Base-by-base conservation (phyloP, 92 coral and sea anemone species). In the Parazoanthus atlanticus region DNA sequence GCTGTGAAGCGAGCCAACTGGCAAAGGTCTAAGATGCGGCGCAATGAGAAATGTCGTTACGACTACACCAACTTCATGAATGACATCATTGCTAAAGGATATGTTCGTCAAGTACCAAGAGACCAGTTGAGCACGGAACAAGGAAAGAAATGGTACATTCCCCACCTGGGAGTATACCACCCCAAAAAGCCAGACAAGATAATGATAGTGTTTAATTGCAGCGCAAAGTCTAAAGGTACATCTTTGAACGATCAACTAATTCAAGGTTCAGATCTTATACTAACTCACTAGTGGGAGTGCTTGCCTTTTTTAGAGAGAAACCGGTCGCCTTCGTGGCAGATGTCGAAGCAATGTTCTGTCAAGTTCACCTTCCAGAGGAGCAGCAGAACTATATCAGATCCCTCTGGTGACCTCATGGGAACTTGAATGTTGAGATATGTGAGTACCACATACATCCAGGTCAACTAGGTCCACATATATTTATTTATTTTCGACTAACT, bases 81-180 rank as follows among this genome's bases (percentile, higher is more conserved):
- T 79, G 89, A 82, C 11, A 88, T 93, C 82, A 73, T 91, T 43
- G 64, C 41, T 64, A 91, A 89, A 79, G 94, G 94, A 19, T 92
- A 93, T 43, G 96, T 92, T 0, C 71, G 74, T 13, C 71, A 69
- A 28, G 88, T 93, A 19, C 92, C 93, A 32, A 69, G 36, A 23
- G 75, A 80, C 13, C 74, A 74, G 30, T 88, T 69, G n/a, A 7
- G 25, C 13, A 30, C 91, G 15, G 67, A 23, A 26, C 70, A 87
- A 15, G 92, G 95, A 19, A 91, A 86, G 74, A 86, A 84, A 8
- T 91, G 91, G 93, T 91, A 88, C 74, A 49, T 91, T 11, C 91
- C 93, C 6, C 96, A 93, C 54, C 92, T 89, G 49, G 96, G 96
- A 12, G 92, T 93, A 1, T 91, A 93, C 69, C 89, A 91, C 46